Base-by-base conservation (phyloP, 2,113 vertebrate genomes). In the Speoplatyrhinus poulsoni region DNA sequence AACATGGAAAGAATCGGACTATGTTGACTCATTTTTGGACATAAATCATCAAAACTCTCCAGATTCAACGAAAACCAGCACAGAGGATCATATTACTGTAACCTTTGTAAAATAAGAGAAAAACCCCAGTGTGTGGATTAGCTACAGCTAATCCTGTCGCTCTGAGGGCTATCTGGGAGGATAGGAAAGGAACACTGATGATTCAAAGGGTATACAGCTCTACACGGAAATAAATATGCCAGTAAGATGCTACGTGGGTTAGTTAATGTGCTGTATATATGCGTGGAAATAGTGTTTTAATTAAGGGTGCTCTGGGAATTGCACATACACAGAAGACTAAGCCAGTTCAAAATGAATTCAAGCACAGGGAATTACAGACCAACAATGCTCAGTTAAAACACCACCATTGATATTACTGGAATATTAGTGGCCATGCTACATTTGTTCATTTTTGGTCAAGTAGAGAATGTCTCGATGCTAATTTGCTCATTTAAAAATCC, bases 151-250 rank as follows among this genome's bases (percentile, higher is more conserved):
- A 81, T 57, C 19, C 36, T 41, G 36, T 41, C 4, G 0, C 36
- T 8, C 36, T 41, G 36, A 41, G 82, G 71, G 76, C 73, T 82
- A 73, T 73, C 74, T 76, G 61, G 73, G 76, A 82, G 71, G 81
- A 75, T 48, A 7, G 36, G 36, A 67, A 72, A 66, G 62, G 26
- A 26, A 26, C 26, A 26, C 53, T 80, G 75, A 84, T 67, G 57
- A 69, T 86, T 9, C 76, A 63, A 52, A 48, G 46, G 72, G 67
- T 60, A 1, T 68, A 81, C 79, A 81, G 72, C 69, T 82, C 70
- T 75, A 15, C 6, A 53, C 75, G 73, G 16, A 75, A 72, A 65
- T 67, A 78, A 82, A 70, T 72, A 75, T 82, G 84, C 80, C 84
- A 72, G 1, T 26, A 26, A 26, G 61, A 73, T 72, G 55, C 52